Evolutionary conservation across 2,888 invertebrate genomes (phyloP).

Genomic region (Punctoribates punctum): DNA sequence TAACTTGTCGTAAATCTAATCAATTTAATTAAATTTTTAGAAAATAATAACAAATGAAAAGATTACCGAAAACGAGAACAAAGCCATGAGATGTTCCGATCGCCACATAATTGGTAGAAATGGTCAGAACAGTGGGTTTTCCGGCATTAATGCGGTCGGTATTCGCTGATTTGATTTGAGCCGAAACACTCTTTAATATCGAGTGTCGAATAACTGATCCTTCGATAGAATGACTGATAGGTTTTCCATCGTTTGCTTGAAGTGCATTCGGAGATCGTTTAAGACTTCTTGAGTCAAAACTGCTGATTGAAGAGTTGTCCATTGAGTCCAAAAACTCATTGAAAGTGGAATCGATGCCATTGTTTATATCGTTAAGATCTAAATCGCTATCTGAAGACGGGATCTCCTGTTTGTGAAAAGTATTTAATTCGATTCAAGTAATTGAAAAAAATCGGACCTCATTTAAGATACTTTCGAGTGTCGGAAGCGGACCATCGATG

Average conservation of each 20-base stretch:
- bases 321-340: slow-evolving; percentile 14
- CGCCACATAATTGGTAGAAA: slow-evolving; percentile 59
- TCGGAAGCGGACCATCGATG: slow-evolving; percentile 66
- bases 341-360: neutral
- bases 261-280: neutral
- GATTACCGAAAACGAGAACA: slow-evolving; percentile 71
- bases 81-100: slow-evolving; percentile 92
- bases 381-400: neutral
- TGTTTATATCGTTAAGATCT: neutral
- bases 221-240: slow-evolving; percentile 40
- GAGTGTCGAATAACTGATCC: slow-evolving; percentile 71
- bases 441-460: slow-evolving; percentile 56
- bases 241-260: slow-evolving; percentile 41
- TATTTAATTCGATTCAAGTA: neutral
- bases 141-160: slow-evolving; percentile 84
- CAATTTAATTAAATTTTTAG: slow-evolving; percentile 17
- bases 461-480: slow-evolving; percentile 75
- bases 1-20: slow-evolving; percentile 64
- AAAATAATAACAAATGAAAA: too few species aligned
- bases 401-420: neutral
- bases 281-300: slow-evolving; percentile 14
- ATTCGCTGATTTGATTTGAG: slow-evolving; percentile 77
- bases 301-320: slow-evolving; percentile 26
- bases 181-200: slow-evolving; percentile 78
- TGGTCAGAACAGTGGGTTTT: slow-evolving; percentile 68